Percentiles rank a stretch among this genome's conserved stretches.
phyloP scores from a whole-genome alignment of 1,140 invertebrate species.

The Rhyacophila brunnea region DNA sequence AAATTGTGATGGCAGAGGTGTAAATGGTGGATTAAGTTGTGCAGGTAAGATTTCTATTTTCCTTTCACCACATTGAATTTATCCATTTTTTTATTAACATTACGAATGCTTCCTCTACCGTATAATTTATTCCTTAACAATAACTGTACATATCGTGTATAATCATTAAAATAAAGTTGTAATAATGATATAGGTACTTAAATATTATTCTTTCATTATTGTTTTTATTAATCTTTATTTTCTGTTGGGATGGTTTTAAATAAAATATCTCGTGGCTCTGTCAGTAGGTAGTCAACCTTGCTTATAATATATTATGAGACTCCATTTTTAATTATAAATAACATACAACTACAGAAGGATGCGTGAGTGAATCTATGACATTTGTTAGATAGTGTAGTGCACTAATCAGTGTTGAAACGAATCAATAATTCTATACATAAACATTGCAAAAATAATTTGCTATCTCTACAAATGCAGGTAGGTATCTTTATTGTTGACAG shows the following conservation, averaged over 20 bases:
- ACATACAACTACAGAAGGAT: neutral
- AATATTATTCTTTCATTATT: neutral
- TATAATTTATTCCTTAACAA: neutral
- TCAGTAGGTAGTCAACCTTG: neutral
- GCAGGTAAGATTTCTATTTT: slow-evolving; percentile 18
- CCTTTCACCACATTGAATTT: neutral
- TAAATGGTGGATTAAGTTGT: slow-evolving; percentile 32
- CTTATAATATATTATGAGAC: neutral
- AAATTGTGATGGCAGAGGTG: slow-evolving; percentile 14
- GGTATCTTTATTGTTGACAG: no score
- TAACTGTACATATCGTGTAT: neutral
- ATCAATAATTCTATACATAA: neutral
- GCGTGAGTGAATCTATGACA: neutral
- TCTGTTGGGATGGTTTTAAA: neutral
- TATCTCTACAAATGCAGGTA: no score
- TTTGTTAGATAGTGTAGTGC: neutral
- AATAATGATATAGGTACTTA: neutral
- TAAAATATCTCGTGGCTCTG: neutral
- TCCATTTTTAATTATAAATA: neutral
- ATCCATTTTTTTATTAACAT: no score
- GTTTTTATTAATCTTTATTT: neutral
- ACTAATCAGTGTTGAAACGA: neutral
- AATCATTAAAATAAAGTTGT: neutral
- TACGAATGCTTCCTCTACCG: no score
- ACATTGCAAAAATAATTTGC: no score